Conservation (phyloP, 1,140 invertebrate species). For the Eriosoma lanigerum region DNA sequence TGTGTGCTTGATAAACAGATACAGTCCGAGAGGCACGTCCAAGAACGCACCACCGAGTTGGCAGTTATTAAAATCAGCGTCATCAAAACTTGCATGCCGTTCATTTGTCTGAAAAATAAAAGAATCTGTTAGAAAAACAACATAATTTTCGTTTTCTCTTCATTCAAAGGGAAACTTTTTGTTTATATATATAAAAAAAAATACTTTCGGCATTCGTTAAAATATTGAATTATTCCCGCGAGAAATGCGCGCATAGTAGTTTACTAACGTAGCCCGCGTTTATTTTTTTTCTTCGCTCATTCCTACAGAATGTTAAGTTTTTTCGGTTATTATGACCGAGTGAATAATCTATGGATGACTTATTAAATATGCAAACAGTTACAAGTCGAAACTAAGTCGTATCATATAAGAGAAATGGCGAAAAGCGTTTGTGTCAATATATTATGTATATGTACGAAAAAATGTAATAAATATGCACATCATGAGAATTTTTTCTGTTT, state of each 20-base stretch:
- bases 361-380: conserved; percentile 20
- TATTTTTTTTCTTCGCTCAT: not conserved
- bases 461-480: too few species aligned
- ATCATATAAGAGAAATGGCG: too few species aligned
- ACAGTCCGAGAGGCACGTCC: conserved; percentile 70
- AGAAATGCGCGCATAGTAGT: not conserved
- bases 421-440: too few species aligned
- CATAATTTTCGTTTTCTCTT: too few species aligned
- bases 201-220: not conserved
- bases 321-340: conserved; percentile 13
- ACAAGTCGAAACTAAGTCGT: too few species aligned
- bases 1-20: conserved; percentile 79
- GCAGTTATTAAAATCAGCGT: conserved; percentile 12
- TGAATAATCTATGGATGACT: conserved; percentile 6
- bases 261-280: not conserved
- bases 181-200: too few species aligned
- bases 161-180: not conserved
- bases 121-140: too few species aligned
- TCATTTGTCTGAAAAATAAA: conserved; percentile 41
- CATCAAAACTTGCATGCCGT: conserved; percentile 35
- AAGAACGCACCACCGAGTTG: conserved; percentile 15
- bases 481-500: too few species aligned
- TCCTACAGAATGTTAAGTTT: not conserved
- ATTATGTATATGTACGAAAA: too few species aligned
- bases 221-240: not conserved